Evolutionary conservation across 1,140 invertebrate genomes (phyloP), one percentile per base, ranked within the genome.

Genomic region (Pseudachorutes palmiensis): DNA sequence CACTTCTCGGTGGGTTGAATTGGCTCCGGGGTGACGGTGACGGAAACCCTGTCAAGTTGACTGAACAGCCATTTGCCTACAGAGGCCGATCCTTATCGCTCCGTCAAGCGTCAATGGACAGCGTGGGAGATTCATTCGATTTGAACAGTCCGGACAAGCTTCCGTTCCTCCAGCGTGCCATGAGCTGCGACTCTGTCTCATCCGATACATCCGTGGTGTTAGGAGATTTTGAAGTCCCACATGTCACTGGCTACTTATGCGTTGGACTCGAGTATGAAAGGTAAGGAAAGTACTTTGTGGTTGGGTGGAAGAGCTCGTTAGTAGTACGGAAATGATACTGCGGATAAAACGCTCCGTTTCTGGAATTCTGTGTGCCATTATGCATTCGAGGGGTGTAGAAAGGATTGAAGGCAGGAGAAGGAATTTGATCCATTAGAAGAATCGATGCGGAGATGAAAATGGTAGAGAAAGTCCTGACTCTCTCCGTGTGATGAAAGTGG

Each of bases 181-280:
- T 89, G 67, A 90, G 88, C 48, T 91, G 88, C 76, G 89, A 91
- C 68, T 91, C 88, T 49, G 87, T 91, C 3, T 88, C 85, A 69
- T 91, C 89, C 2, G 89, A 91, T 70, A 89, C 88, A 0, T 90
- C 88, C 5, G 84, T 91, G 0, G 82, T 84, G 29, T 79, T 88
- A 2, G 83, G 83, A 49, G 85, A 89, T 75, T 79, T 89, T 22
- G 86, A 89, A 33, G 32, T 70, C 69, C 83, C 86, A n/a, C 83
- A 84, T 74, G 81, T 88, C 33, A 86, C 86, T 1, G 89, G 89
- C 1, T 85, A 89, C 75, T 78, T 92, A 0, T 88, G 88, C 76
- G 82, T 91, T 66, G 88, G 87, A 1, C 78, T 91, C 31, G 86
- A 91, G 75, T 87, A 88, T 73, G 89, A 91, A 75, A 87, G 83